These are phyloP conservation scores for Melanocharis versteri DNA, from an alignment of 2,113 vertebrate species.

Conservation along the genomic window DNA sequence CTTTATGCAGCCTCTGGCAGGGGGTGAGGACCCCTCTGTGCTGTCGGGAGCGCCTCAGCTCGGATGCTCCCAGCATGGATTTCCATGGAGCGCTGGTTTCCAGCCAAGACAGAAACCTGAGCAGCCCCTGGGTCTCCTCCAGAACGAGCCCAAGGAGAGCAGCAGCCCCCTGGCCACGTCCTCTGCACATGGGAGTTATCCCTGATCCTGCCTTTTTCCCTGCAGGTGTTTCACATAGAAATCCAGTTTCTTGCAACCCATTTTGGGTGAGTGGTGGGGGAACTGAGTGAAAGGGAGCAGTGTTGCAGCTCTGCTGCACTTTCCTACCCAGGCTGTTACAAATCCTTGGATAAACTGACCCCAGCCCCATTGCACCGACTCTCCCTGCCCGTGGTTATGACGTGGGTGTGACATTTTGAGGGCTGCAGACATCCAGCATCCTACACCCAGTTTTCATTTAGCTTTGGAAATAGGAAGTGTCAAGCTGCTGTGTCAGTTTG, in stretches of 20 bases:
- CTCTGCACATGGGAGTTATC: accelerated
- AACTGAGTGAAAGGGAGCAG: background rate
- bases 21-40: background rate
- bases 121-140: background rate
- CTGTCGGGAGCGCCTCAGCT: background rate
- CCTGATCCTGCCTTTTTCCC: background rate
- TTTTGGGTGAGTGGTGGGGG: background rate
- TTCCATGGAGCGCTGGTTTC: accelerated
- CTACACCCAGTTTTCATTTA: accelerated
- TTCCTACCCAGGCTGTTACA: background rate
- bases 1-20: background rate
- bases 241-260: accelerated
- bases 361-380: accelerated
- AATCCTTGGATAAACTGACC: accelerated
- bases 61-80: accelerated
- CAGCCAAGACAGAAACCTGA: background rate
- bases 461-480: background rate
- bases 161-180: background rate
- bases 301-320: background rate
- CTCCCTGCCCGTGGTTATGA: accelerated
- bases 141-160: accelerated
- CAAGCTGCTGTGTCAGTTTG: background rate
- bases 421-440: background rate
- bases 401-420: accelerated
- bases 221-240: background rate